These are phyloP conservation scores for Venustoraphidia nigricollis DNA, from an alignment of 2,888 invertebrate genomes.

Conservation along the genomic window DNA sequence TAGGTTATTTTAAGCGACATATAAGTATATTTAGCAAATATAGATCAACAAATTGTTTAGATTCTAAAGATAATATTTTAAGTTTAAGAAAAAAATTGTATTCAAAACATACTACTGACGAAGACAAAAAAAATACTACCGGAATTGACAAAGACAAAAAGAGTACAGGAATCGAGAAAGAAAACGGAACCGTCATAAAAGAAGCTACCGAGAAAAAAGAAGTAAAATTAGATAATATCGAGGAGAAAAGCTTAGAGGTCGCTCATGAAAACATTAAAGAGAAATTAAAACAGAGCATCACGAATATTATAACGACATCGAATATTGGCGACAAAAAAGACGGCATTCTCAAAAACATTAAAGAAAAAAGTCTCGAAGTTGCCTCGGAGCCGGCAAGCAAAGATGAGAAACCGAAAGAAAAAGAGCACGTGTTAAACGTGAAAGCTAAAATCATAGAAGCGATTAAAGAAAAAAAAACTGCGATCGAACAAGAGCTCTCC, in stretches of 20 bases:
- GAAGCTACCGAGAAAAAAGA: slow-evolving; percentile 6
- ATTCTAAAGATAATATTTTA: no score
- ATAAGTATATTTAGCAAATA: slow-evolving; percentile 13
- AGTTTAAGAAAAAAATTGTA: no score
- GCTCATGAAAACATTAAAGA: background rate
- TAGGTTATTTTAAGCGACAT: slow-evolving; percentile 12
- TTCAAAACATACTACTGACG: no score
- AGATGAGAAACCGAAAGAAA: no score
- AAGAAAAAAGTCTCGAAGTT: slow-evolving; percentile 19
- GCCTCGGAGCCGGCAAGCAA: background rate
- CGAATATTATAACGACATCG: background rate
- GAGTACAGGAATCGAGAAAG: background rate
- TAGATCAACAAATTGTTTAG: slow-evolving; percentile 2
- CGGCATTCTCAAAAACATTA: slow-evolving; percentile 19
- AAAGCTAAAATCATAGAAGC: no score
- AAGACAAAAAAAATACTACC: no score
- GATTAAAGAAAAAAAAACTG: no score
- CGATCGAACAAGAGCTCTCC: slow-evolving; percentile 3
- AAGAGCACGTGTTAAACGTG: background rate
- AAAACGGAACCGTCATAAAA: slow-evolving; percentile 10
- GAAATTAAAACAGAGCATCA: background rate
- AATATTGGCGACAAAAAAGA: slow-evolving; percentile 7
- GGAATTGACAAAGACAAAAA: no score
- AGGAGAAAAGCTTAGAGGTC: slow-evolving; percentile 19
- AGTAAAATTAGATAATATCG: slow-evolving; percentile 19